Evolutionary conservation across 2,888 invertebrate species (phyloP).

Genomic region (Dicyrtomina minuta): DNA sequence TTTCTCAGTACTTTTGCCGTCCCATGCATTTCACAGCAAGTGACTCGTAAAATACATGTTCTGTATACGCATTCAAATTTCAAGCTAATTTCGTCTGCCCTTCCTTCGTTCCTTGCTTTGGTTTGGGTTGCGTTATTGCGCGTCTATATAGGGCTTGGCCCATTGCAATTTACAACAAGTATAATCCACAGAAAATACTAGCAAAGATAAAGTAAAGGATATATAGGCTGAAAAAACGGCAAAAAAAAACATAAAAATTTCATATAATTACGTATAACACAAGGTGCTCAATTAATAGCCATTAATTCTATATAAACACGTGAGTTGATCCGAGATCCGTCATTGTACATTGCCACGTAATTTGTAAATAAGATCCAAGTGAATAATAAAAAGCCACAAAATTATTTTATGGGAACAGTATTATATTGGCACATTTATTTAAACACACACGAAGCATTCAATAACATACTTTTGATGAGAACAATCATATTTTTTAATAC

Average conservation of each 20-base stretch:
- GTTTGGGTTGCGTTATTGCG: not conserved
- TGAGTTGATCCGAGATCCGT: too few species aligned
- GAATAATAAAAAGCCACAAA: not conserved
- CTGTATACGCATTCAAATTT: slow-evolving; percentile 7
- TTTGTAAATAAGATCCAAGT: not conserved
- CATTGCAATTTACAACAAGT: too few species aligned
- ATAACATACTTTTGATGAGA: slow-evolving; percentile 17
- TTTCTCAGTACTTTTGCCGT: not conserved
- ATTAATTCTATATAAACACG: too few species aligned
- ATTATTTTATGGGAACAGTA: not conserved
- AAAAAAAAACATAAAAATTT: too few species aligned
- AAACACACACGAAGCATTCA: slow-evolving; percentile 30
- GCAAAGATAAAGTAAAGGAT: too few species aligned
- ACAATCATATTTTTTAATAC: too few species aligned
- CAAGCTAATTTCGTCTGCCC: slow-evolving; percentile 11
- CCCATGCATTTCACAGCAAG: slow-evolving; percentile 8
- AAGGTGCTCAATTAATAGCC: too few species aligned
- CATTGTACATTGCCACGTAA: too few species aligned
- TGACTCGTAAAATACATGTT: not conserved
- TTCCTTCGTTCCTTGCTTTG: not conserved
- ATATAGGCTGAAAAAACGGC: too few species aligned
- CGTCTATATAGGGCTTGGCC: too few species aligned
- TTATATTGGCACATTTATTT: slow-evolving; percentile 32
- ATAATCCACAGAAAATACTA: too few species aligned
- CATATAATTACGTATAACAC: too few species aligned